Base-by-base conservation (phyloP, 2,797 vertebrate species). In the Monodelphis domestica region DNA sequence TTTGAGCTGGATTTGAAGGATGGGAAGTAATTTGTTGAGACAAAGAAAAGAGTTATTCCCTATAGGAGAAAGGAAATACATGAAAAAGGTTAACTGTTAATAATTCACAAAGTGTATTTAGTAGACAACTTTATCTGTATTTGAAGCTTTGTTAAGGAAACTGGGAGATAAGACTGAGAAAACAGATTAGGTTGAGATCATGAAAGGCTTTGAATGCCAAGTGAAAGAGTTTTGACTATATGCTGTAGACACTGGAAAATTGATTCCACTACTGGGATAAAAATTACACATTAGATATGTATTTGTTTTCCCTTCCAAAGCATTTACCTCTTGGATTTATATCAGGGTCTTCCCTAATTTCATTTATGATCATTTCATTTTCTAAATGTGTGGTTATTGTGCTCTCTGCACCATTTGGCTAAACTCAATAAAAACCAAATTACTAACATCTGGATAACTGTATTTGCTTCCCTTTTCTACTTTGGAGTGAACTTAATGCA, bases 361-460 rank as follows among this genome's bases (percentile, higher is more conserved):
- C 30, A 14, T 89, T 53, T 38, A 55, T 15, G 2, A 38, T 56
- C 51, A 12, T 56, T 15, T 89, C n/a, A 30, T 89, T 94, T 90
- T 94, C 78, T 88, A 91, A 93, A 88, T 26, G n/a, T 28, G 38
- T 53, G 10, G 21, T 57, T 28, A 59, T 14, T 33, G 53, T 51
- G 17, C 33, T 84, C 54, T 87, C 24, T 63, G 17, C 52, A 87
- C 5, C 54, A 5, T 89, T 89, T 92, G 90, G 38, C 92, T 92
- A 88, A 89, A 70, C 33, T 87, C 50, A 57, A 45, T 14, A 52
- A 91, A 78, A 33, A 91, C 33, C 30, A 59, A 30, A 95, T 87
- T 28, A 63, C 57, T 94, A 57, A 91, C 28, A 89, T 12, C 91
- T 0, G 2, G 95, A 54, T 29, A 15, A 54, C 12, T 21, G 7